phyloP scores from a whole-genome alignment of 2,888 invertebrate species.

The Drosophila lutescens region DNA sequence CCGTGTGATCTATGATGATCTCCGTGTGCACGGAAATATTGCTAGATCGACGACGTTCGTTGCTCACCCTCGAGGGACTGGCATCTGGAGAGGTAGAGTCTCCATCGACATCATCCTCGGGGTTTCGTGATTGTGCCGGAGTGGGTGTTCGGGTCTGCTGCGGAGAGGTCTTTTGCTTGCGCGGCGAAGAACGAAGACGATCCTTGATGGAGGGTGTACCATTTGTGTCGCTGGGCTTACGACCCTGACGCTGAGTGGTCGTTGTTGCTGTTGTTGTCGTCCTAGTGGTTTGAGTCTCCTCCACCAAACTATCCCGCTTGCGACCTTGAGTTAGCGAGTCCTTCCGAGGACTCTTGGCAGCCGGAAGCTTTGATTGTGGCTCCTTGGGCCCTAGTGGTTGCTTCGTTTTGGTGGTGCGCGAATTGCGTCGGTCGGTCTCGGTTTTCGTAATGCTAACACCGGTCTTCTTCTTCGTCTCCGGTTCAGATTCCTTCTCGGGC shows the following conservation, averaged over 20 bases:
- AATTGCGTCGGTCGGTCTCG: constrained; percentile 51
- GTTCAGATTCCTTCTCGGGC: constrained; percentile 35
- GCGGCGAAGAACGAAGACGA: constrained; percentile 74
- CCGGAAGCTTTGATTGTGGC: constrained; percentile 25
- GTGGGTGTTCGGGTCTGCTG: constrained; percentile 30
- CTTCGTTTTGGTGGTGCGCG: constrained; percentile 46
- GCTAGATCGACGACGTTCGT: constrained; percentile 80
- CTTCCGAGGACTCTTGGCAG: constrained; percentile 57
- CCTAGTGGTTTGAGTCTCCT: constrained; percentile 52
- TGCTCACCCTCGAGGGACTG: constrained; percentile 69
- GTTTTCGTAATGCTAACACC: constrained; percentile 18
- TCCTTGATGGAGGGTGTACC: constrained; percentile 68
- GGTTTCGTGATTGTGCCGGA: constrained; percentile 18
- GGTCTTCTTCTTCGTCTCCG: constrained; percentile 44
- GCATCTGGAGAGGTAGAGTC: constrained; percentile 74
- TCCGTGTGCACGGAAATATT: constrained; percentile 81
- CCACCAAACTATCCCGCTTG: constrained; percentile 59
- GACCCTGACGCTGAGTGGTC: constrained; percentile 23
- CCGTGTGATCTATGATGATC: constrained; percentile 80
- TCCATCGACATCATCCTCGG: constrained; percentile 66
- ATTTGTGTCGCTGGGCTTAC: constrained; percentile 49
- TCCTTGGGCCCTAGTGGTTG: constrained; percentile 31
- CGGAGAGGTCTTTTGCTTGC: constrained; percentile 63
- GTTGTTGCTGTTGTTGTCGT: constrained; percentile 32
- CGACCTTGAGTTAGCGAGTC: constrained; percentile 56